These are phyloP conservation scores for Lamproptera curius DNA, from an alignment of 2,888 invertebrate species.

Conservation along the genomic window DNA sequence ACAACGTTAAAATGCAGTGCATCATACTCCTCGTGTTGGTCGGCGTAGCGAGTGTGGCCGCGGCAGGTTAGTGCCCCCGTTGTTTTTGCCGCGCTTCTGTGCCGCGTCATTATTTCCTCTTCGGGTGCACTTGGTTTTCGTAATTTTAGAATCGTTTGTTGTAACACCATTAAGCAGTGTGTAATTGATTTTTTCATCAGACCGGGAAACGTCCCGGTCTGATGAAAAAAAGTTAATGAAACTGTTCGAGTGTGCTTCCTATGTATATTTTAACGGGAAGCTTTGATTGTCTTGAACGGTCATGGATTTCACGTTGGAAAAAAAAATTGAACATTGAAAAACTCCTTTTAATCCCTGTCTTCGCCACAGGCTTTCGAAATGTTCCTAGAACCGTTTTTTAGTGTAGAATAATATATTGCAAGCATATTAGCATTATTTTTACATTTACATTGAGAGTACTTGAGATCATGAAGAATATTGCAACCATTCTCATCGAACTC, in stretches of 20 bases:
- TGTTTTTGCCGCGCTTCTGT: slow-evolving; percentile 48
- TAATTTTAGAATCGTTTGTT: slow-evolving; percentile 40
- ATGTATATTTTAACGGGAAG: too few species aligned
- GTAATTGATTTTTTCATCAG: slow-evolving; percentile 4
- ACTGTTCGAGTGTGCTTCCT: slow-evolving; percentile 2
- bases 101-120: slow-evolving; percentile 39
- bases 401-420: neutral
- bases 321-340: neutral
- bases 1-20: slow-evolving; percentile 56
- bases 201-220: slow-evolving; percentile 2
- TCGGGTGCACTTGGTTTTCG: slow-evolving; percentile 35
- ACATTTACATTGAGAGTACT: neutral
- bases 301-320: neutral
- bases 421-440: neutral
- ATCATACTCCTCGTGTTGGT: slow-evolving; percentile 53
- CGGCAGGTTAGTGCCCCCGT: slow-evolving; percentile 72
- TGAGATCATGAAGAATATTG: too few species aligned
- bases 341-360: neutral
- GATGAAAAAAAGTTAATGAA: neutral
- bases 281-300: too few species aligned
- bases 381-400: neutral
- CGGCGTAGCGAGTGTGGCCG: slow-evolving; percentile 54
- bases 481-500: neutral
- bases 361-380: neutral
- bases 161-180: slow-evolving; percentile 21